Conservation (phyloP, 2,797 vertebrate genomes). For the Macroramphosus scolopax region DNA sequence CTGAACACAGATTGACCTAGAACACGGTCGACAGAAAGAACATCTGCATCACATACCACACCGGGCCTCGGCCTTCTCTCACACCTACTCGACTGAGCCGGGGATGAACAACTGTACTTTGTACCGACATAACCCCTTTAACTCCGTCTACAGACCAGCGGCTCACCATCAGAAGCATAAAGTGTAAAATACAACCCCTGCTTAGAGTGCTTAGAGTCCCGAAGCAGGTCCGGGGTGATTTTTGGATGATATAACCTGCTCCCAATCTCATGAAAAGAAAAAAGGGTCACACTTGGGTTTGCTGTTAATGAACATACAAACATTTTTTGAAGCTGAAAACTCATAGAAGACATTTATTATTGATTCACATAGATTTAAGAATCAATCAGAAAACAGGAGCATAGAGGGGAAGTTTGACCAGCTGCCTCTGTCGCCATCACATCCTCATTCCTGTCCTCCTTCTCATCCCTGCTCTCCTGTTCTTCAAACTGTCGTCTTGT, state of each 20-base stretch:
- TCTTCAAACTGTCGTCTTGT: constrained; percentile 66
- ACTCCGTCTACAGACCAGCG: constrained; percentile 12
- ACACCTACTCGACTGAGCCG: constrained; percentile 51
- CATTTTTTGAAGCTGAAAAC: too few relatives aligned
- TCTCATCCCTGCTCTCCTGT: constrained; percentile 39
- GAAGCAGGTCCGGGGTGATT: constrained; percentile 8
- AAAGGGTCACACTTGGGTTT: constrained; percentile 8
- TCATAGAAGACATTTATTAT: too few relatives aligned
- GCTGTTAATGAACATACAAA: too few relatives aligned
- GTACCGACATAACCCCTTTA: constrained; percentile 35
- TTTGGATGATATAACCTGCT: constrained; percentile 22
- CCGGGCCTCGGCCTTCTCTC: constrained; percentile 40
- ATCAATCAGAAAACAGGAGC: not conserved
- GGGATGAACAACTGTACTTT: constrained; percentile 41
- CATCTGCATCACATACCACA: constrained; percentile 63
- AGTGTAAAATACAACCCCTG: constrained; percentile 19
- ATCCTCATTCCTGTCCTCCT: constrained; percentile 44
- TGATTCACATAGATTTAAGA: not conserved
- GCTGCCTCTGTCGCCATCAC: constrained; percentile 43
- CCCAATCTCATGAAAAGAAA: constrained; percentile 4
- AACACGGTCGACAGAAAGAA: constrained; percentile 68
- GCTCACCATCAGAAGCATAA: constrained; percentile 31
- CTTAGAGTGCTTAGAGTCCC: constrained; percentile 9
- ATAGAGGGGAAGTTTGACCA: constrained; percentile 43
- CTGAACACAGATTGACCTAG: constrained; percentile 74